phyloP scores from a whole-genome alignment of 2,113 vertebrate species.

The Neofelis nebulosa region DNA sequence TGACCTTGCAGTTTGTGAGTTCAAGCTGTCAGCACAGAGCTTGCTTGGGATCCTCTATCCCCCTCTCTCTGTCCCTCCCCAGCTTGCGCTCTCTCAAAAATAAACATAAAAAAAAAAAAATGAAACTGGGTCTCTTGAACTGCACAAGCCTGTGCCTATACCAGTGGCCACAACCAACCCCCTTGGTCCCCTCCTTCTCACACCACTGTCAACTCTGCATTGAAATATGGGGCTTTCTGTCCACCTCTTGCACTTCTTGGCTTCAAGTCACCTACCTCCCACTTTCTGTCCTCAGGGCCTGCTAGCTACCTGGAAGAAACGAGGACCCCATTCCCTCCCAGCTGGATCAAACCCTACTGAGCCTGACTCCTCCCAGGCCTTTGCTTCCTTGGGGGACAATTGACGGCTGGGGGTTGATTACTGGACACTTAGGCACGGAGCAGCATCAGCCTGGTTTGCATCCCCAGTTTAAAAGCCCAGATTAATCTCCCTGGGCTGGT shows the following conservation, averaged over 20 bases:
- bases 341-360: constrained; percentile 1
- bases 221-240: not conserved
- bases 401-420: constrained; percentile 12
- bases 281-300: constrained; percentile 1
- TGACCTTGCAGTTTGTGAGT: too few relatives aligned
- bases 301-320: not conserved
- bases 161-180: not conserved
- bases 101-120: too few relatives aligned
- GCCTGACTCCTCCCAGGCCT: not conserved
- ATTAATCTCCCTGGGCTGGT: constrained; percentile 85
- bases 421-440: constrained; percentile 39
- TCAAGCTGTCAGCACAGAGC: too few relatives aligned
- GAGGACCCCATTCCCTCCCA: not conserved
- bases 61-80: too few relatives aligned
- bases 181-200: not conserved
- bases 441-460: constrained; percentile 73
- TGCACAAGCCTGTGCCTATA: not conserved
- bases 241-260: not conserved
- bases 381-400: not conserved
- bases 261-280: constrained; percentile 13
- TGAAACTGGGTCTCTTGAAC: not conserved
- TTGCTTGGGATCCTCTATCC: too few relatives aligned
- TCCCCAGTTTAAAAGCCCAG: constrained; percentile 83
- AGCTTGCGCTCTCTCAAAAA: too few relatives aligned
- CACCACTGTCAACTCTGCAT: not conserved